Base-by-base conservation (phyloP, 2,888 invertebrate species). In the Exocentrus adspersus region DNA sequence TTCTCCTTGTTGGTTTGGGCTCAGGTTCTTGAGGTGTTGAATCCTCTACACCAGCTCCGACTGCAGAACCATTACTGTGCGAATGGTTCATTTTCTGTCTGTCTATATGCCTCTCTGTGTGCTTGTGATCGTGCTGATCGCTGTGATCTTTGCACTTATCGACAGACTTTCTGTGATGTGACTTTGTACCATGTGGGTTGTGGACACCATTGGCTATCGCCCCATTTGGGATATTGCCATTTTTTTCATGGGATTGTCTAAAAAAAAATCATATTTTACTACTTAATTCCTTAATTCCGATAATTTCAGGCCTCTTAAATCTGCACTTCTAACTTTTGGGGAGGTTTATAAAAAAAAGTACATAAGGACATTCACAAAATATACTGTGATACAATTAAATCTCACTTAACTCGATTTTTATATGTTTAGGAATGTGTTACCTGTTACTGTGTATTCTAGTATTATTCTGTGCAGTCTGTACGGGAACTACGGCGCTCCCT, bases 151-250 rank as follows among this genome's bases (percentile, higher is more conserved):
- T 76, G 64, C 76, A 73, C 68, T 78, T 78, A 52, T 78, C 78
- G 48, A 76, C 70, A 21, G 76, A 85, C 76, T 87, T 87, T 80
- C 85, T 86, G 78, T 86, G 85, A 78, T 86, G 86, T 78, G 84
- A 84, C 77, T 84, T 85, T 46, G 79, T 80, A 53, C 71, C 73
- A 54, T 80, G 77, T 57, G 62, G 67, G 21, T 61, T 67, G 42
- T 66, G 63, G 24, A 78, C 70, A 19, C 79, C 80, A 68, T 82
- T 82, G 53, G 79, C 75, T 72, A 81, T 73, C 51, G 78, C 75
- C 21, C 81, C 81, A 57, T 82, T 82, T 10, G 79, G 78, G 69
- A 83, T 75, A 69, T 81, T 80, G 21, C 82, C 82, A 72, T 82
- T 83, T 70, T 77, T 80, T 67, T 81, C 80, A 54, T 78, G 72